A percentile compares a stretch with the other conserved stretches of the same genome.
phyloP scores from a whole-genome alignment of 1,140 invertebrate genomes.

The Drosophila micromelanica region DNA sequence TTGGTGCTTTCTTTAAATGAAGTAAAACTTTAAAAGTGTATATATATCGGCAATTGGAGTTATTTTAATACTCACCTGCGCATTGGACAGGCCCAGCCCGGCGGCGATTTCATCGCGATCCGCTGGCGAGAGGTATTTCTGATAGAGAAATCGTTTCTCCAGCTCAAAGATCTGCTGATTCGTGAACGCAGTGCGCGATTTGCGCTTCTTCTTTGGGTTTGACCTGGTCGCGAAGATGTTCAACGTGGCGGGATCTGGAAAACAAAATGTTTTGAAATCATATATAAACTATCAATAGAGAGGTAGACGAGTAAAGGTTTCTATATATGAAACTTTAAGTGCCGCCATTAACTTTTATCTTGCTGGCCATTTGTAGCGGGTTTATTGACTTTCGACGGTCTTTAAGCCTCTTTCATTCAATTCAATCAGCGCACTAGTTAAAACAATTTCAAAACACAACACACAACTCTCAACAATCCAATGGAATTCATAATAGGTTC shows the following conservation, averaged over 20 bases:
- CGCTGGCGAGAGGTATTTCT: constrained; percentile 98
- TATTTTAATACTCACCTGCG: constrained; percentile 88
- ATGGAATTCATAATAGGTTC: constrained; percentile 74
- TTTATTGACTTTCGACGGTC: constrained; percentile 7
- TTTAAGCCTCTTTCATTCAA: constrained; percentile 53
- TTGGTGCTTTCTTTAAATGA: too few species aligned
- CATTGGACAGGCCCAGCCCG: constrained; percentile 96
- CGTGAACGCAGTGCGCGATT: constrained; percentile 99
- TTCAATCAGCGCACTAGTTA: constrained; percentile 64
- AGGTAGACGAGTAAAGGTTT: too few species aligned
- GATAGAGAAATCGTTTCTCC: constrained; percentile 98
- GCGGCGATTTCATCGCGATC: constrained; percentile 98
- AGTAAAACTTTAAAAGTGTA: too few species aligned
- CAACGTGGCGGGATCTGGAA: constrained; percentile 86
- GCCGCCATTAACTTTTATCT: constrained; percentile 13
- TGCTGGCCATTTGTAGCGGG: background rate
- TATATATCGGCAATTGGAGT: background rate
- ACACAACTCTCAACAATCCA: background rate
- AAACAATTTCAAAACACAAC: constrained; percentile 58
- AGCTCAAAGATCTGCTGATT: constrained; percentile 99
- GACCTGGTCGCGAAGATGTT: constrained; percentile 96
- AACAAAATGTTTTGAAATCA: constrained; percentile 4
- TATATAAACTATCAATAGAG: constrained; percentile 19
- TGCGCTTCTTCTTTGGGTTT: constrained; percentile 98
- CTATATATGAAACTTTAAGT: constrained; percentile 2